phyloP scores from a whole-genome alignment of 2,888 invertebrate genomes.

The Ethmia dodecea region DNA sequence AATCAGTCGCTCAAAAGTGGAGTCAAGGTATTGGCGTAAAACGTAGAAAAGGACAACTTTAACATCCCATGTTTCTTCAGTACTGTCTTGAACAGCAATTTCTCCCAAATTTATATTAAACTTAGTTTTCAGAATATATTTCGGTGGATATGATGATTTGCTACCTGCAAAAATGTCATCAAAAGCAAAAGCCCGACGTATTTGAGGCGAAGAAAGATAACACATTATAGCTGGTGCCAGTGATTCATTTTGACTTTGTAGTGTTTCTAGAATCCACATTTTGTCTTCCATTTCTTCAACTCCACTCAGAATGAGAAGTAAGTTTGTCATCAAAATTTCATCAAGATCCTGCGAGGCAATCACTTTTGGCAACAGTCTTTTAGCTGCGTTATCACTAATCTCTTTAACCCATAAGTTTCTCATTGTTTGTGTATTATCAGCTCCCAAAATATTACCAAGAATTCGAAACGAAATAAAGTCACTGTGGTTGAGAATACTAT shows the following conservation, averaged over 20 bases:
- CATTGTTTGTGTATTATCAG: constrained; percentile 15
- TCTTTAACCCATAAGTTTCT: constrained; percentile 29
- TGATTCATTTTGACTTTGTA: constrained; percentile 52
- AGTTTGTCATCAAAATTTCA: constrained; percentile 48
- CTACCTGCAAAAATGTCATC: constrained; percentile 41
- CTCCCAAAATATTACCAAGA: constrained; percentile 33
- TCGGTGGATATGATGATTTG: constrained; percentile 50
- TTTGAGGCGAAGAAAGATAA: constrained; percentile 43
- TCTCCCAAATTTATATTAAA: constrained; percentile 64
- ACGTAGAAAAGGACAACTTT: constrained; percentile 65
- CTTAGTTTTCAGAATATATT: constrained; percentile 56
- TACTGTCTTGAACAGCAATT: constrained; percentile 57
- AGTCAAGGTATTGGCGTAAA: constrained; percentile 52
- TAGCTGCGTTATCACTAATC: constrained; percentile 32
- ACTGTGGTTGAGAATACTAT: constrained; percentile 31
- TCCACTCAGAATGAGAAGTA: constrained; percentile 41
- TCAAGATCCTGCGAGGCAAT: constrained; percentile 52
- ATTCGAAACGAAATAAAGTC: constrained; percentile 57
- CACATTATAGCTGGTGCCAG: constrained; percentile 39
- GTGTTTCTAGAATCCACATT: constrained; percentile 42
- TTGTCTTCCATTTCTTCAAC: constrained; percentile 33
- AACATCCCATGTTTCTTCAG: constrained; percentile 68
- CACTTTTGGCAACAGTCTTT: constrained; percentile 48
- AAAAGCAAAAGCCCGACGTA: constrained; percentile 45
- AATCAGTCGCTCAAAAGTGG: constrained; percentile 41